These are phyloP conservation scores for Knipowitschia caucasica DNA, from an alignment of 2,797 vertebrate species.

Conservation along the genomic window DNA sequence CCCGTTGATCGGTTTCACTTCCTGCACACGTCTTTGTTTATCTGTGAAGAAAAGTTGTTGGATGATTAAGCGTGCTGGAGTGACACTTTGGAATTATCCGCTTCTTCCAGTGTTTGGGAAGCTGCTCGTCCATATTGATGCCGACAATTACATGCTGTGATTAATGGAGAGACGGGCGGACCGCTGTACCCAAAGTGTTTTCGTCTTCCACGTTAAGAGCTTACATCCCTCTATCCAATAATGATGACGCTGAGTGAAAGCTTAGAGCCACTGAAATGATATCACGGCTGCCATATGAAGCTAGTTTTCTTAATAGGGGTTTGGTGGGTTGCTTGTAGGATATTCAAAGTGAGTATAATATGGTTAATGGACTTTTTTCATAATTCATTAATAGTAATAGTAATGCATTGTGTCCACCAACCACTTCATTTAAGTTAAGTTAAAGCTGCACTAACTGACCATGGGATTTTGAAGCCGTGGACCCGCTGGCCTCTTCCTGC, in stretches of 20 bases:
- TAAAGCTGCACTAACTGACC: no score
- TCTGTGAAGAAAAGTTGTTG: constrained; percentile 7
- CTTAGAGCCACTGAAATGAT: constrained; percentile 1
- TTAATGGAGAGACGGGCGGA: constrained; percentile 26
- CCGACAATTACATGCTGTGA: constrained; percentile 26
- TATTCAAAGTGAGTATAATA: neutral
- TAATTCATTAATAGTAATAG: no score
- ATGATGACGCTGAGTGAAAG: constrained; percentile 14
- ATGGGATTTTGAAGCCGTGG: no score
- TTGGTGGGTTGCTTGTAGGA: neutral
- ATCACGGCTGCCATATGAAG: neutral
- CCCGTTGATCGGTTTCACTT: neutral
- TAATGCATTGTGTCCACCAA: no score
- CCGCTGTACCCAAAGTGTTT: constrained; percentile 4
- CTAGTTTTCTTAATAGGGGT: neutral
- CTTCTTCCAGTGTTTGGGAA: constrained; percentile 13
- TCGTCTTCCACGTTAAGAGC: constrained; percentile 7
- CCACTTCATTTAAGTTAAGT: no score
- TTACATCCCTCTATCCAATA: constrained; percentile 6
- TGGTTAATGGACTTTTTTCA: neutral
- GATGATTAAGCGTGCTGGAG: constrained; percentile 10
- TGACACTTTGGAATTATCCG: constrained; percentile 18
- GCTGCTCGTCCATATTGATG: constrained; percentile 23
- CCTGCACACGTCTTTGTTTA: constrained; percentile 10
- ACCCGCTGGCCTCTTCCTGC: no score